Conservation (phyloP, 1,140 invertebrate genomes). For the Saxidomus purpurata region DNA sequence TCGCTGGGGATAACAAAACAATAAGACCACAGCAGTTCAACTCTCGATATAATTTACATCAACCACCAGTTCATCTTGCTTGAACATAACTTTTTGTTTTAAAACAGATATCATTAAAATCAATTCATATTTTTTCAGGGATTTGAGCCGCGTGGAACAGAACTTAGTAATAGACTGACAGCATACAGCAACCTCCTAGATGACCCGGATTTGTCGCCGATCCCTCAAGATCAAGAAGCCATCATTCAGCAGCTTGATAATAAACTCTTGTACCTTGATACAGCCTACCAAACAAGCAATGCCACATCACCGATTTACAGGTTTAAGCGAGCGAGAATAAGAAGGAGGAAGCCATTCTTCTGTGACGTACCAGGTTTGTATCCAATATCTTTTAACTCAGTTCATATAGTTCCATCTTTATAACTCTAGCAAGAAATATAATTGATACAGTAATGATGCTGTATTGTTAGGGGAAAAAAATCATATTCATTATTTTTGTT, state of each 20-base stretch:
- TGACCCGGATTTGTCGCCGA: constrained; percentile 92
- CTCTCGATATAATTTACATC: too few relatives aligned
- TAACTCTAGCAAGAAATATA: too few relatives aligned
- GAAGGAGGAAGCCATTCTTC: constrained; percentile 87
- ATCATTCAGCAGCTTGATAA: constrained; percentile 48
- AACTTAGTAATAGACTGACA: constrained; percentile 91
- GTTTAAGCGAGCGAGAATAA: background rate
- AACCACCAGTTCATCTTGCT: too few relatives aligned
- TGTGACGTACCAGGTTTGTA: constrained; percentile 89
- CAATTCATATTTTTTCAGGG: constrained; percentile 91
- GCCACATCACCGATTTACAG: constrained; percentile 41
- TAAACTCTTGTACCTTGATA: constrained; percentile 1
- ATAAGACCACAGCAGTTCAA: too few relatives aligned
- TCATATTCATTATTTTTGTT: too few relatives aligned
- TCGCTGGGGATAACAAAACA: too few relatives aligned
- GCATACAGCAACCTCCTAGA: constrained; percentile 95
- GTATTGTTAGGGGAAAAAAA: too few relatives aligned
- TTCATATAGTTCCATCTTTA: too few relatives aligned
- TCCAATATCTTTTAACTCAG: background rate
- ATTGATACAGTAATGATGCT: too few relatives aligned
- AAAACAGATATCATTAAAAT: too few relatives aligned
- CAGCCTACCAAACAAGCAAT: constrained; percentile 3
- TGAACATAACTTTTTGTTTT: too few relatives aligned
- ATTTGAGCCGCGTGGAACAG: constrained; percentile 95
- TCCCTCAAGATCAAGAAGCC: constrained; percentile 81